Conservation (phyloP, 2,797 vertebrate species). For the Tokudaia muenninki region DNA sequence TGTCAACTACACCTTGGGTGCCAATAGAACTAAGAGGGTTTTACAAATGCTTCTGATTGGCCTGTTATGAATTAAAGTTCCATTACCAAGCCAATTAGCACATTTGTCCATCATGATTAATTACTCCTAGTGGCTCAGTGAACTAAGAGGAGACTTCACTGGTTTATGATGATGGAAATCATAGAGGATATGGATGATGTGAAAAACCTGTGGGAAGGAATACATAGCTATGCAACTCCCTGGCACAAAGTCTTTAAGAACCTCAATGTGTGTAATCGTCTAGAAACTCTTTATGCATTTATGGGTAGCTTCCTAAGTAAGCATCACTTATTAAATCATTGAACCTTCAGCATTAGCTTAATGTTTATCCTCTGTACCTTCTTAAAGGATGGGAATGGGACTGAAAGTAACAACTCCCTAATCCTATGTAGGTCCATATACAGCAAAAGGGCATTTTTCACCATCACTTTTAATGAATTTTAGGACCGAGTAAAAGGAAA, state of each 20-base stretch:
- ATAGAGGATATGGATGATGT: background rate
- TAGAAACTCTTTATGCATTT: background rate
- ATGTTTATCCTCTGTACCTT: too few relatives aligned
- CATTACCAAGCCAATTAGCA: background rate
- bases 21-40: background rate
- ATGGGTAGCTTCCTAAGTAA: too few relatives aligned
- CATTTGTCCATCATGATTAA: background rate
- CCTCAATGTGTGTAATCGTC: background rate
- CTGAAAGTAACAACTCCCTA: background rate
- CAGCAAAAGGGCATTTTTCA: background rate
- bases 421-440: background rate
- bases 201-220: background rate
- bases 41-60: background rate
- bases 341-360: background rate
- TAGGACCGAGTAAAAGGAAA: background rate
- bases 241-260: background rate
- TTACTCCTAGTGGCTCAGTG: background rate
- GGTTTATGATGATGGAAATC: background rate
- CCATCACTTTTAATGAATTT: background rate
- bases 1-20: too few relatives aligned
- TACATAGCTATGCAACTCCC: too few relatives aligned
- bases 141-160: background rate
- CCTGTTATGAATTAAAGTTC: background rate
- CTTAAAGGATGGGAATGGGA: background rate
- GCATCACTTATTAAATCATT: background rate